These are phyloP conservation scores for Coremacera marginata DNA, from an alignment of 2,888 invertebrate species.

Conservation along the genomic window DNA sequence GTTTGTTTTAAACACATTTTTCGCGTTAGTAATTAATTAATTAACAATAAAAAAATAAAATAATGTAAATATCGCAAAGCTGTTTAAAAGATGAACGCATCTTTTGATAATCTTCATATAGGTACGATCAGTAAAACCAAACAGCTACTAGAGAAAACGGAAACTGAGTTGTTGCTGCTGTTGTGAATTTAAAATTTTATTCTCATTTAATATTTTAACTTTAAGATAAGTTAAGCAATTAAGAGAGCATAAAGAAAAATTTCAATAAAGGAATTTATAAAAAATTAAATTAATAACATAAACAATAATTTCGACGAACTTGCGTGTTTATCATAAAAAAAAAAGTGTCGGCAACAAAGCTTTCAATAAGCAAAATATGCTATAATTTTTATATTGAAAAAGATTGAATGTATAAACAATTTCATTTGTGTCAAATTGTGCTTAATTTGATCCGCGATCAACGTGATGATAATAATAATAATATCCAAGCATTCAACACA, in stretches of 20 bases:
- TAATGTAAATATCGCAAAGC: not conserved
- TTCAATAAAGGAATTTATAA: too few relatives aligned
- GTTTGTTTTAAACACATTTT: slow-evolving; percentile 2
- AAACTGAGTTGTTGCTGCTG: too few relatives aligned
- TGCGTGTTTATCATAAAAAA: not conserved
- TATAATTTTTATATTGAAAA: too few relatives aligned
- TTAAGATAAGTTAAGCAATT: too few relatives aligned
- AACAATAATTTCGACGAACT: not conserved
- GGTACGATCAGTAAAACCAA: not conserved
- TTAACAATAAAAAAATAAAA: not conserved
- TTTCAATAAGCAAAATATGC: not conserved
- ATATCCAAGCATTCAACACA: not conserved
- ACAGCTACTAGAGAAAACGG: not conserved
- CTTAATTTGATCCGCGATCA: slow-evolving; percentile 18
- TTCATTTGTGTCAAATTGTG: slow-evolving; percentile 10
- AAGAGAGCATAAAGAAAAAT: too few relatives aligned
- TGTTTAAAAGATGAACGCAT: not conserved
- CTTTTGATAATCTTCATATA: not conserved
- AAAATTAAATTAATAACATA: not conserved
- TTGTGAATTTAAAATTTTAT: too few relatives aligned
- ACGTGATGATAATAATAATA: slow-evolving; percentile 15
- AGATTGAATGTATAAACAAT: not conserved
- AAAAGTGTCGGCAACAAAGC: not conserved
- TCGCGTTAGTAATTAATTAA: not conserved
- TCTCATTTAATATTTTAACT: too few relatives aligned